Evolutionary conservation across 2,888 invertebrate genomes (phyloP).

Genomic region (Megastigmus dorsalis): DNA sequence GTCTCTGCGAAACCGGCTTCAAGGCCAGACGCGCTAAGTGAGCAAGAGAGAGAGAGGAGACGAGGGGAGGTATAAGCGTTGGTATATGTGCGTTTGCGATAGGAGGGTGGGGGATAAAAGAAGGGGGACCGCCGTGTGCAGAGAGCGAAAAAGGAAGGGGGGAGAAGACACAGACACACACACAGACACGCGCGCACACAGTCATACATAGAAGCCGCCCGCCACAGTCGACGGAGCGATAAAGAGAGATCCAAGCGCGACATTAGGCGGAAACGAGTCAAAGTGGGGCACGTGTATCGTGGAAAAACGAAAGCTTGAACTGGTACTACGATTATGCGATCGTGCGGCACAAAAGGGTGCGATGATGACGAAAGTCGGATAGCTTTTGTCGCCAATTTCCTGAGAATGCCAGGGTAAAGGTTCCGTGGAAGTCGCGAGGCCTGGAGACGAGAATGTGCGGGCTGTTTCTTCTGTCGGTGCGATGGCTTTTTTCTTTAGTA

Average conservation of each 20-base stretch:
- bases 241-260: conserved; percentile 22
- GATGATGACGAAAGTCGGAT: neutral
- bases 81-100: too few relatives aligned
- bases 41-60: conserved; percentile 23
- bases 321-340: conserved; percentile 18
- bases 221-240: conserved; percentile 5
- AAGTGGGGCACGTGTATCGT: conserved; percentile 19
- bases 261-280: conserved; percentile 44
- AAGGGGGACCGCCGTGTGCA: neutral
- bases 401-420: too few relatives aligned
- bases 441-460: too few relatives aligned
- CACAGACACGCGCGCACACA: neutral
- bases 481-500: too few relatives aligned
- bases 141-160: conserved; percentile 5
- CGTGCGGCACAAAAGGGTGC: conserved; percentile 25
- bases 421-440: too few relatives aligned
- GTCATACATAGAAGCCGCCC: too few relatives aligned
- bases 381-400: too few relatives aligned
- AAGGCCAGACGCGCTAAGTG: conserved; percentile 55
- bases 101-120: conserved; percentile 12
- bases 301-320: conserved; percentile 2
- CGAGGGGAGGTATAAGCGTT: conserved; percentile 17
- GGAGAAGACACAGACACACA: neutral
- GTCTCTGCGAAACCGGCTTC: conserved; percentile 69
- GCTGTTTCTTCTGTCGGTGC: too few relatives aligned